phyloP scores from a whole-genome alignment of 2,797 vertebrate genomes.

The Cyprinodon diabolis region DNA sequence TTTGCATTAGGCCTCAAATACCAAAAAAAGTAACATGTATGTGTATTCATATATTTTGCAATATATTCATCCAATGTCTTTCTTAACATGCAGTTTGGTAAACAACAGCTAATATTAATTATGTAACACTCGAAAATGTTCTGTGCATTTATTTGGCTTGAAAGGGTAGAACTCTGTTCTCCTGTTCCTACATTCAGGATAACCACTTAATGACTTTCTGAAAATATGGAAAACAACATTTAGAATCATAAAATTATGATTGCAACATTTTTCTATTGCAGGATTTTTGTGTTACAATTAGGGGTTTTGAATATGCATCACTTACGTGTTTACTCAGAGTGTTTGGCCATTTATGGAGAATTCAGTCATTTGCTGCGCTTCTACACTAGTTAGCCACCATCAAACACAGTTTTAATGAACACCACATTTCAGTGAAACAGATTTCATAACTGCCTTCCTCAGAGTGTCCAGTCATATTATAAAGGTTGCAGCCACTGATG shows the following conservation, averaged over 20 bases:
- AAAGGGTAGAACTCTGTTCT: background rate
- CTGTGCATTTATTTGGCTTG: conserved; percentile 1
- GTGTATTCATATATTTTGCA: background rate
- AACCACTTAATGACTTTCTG: background rate
- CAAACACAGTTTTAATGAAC: no score
- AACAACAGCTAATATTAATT: background rate
- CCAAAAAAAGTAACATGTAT: background rate
- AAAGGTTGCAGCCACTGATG: no score
- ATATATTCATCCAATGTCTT: background rate
- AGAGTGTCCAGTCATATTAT: no score
- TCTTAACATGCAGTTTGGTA: background rate
- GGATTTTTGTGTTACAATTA: no score
- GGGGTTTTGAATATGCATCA: no score
- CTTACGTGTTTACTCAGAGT: no score
- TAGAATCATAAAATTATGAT: background rate
- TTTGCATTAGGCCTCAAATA: background rate
- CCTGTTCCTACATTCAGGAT: conserved; percentile 1
- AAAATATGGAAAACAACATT: conserved; percentile 8
- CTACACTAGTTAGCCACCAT: no score
- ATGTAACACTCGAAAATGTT: background rate
- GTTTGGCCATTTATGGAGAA: no score
- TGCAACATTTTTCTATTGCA: no score
- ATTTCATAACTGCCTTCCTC: no score
- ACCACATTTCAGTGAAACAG: no score
- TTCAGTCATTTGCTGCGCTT: no score